These are phyloP conservation scores for Onthophagus sagittarius DNA, from an alignment of 2,888 invertebrate genomes.

Conservation along the genomic window DNA sequence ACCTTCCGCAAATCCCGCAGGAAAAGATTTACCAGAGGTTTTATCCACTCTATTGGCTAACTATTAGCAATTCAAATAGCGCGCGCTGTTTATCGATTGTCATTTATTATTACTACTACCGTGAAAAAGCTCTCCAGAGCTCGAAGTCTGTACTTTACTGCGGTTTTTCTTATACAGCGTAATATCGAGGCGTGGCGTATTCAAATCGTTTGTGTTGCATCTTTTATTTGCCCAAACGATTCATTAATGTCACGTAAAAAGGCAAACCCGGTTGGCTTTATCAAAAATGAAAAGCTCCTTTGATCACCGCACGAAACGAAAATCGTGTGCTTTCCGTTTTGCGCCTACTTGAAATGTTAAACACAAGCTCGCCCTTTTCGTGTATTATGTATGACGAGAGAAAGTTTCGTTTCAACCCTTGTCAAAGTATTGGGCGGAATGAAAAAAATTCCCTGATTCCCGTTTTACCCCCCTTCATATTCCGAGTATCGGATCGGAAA, in stretches of 20 bases:
- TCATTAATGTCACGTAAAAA: not conserved
- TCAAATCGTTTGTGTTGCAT: not conserved
- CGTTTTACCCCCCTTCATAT: conserved; percentile 2
- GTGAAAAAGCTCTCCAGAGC: not conserved
- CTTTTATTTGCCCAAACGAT: not conserved
- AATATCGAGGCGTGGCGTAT: not conserved
- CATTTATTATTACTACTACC: not conserved
- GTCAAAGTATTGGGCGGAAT: conserved; percentile 1
- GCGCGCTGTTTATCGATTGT: not conserved
- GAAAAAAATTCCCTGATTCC: conserved; percentile 6
- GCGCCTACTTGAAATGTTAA: not conserved
- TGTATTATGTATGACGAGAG: not conserved
- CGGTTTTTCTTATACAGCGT: not conserved
- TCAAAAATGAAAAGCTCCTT: not conserved
- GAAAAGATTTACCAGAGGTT: not conserved
- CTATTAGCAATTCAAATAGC: not conserved
- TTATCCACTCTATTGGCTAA: not conserved
- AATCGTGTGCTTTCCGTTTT: not conserved
- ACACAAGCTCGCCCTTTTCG: not conserved
- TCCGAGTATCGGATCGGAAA: conserved; percentile 5
- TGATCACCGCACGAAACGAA: not conserved
- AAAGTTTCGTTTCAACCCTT: conserved; percentile 7
- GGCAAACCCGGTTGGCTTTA: too few relatives aligned
- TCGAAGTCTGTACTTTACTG: not conserved
- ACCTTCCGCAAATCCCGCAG: not conserved